Conservation (phyloP, 2,113 vertebrate species). For the Anguilla japonica region DNA sequence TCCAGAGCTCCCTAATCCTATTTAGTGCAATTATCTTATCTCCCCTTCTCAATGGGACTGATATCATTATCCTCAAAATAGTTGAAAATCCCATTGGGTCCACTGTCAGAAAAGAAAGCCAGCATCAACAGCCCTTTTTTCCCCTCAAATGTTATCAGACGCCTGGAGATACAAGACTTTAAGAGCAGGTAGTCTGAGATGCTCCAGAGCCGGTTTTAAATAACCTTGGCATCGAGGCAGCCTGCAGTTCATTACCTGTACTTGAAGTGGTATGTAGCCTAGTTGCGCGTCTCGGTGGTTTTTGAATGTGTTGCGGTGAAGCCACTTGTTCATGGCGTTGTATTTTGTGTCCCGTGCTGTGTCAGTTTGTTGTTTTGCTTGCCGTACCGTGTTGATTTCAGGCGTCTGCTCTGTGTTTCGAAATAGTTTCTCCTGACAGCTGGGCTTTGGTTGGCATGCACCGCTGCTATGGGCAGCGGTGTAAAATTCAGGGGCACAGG, state of each 20-base stretch:
- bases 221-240: background rate
- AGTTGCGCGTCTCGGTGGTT: background rate
- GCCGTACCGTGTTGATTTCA: background rate
- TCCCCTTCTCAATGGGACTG: constrained; percentile 58
- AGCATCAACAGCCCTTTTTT: constrained; percentile 2
- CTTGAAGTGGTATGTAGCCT: background rate
- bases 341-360: background rate
- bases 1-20: constrained; percentile 64
- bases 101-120: constrained; percentile 37
- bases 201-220: background rate
- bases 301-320: background rate
- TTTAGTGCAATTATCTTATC: constrained; percentile 71
- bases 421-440: background rate
- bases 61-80: constrained; percentile 67
- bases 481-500: background rate
- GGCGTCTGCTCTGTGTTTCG: background rate
- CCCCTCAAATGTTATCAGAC: background rate
- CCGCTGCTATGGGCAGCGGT: background rate
- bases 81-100: constrained; percentile 59
- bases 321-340: background rate
- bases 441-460: background rate
- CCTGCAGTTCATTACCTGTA: background rate
- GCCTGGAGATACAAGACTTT: background rate
- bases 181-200: constrained; percentile 1
- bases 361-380: too few relatives aligned